phyloP scores from a whole-genome alignment of 2,888 invertebrate genomes.

The Aspidiotus destructor region DNA sequence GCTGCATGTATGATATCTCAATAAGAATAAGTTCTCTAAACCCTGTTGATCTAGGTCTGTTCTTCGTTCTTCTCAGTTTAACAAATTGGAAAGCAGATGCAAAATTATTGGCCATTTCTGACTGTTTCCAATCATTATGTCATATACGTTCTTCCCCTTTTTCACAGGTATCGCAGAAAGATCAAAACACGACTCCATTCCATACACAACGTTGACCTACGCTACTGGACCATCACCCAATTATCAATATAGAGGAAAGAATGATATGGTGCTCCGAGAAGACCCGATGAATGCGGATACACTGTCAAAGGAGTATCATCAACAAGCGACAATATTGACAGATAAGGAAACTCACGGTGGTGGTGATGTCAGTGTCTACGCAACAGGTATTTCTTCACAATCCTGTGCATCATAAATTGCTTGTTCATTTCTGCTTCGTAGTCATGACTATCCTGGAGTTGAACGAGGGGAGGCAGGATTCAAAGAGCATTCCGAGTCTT shows the following conservation, averaged over 20 bases:
- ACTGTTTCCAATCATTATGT: no score
- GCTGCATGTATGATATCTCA: no score
- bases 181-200: constrained; percentile 53
- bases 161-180: constrained; percentile 51
- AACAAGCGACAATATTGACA: constrained; percentile 57
- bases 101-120: no score
- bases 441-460: no score
- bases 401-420: no score
- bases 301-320: constrained; percentile 56
- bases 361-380: constrained; percentile 36
- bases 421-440: no score
- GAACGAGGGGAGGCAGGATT: no score
- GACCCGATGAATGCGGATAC: constrained; percentile 55
- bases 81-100: no score
- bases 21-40: no score
- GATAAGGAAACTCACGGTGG: constrained; percentile 36
- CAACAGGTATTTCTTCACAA: constrained; percentile 30
- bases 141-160: background rate
- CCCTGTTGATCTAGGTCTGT: no score
- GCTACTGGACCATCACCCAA: constrained; percentile 63
- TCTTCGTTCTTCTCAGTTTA: no score
- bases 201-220: constrained; percentile 70
- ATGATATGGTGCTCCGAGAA: constrained; percentile 45
- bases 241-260: constrained; percentile 47
- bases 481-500: no score